Conservation (phyloP, 2,888 invertebrate genomes). For the Iselma pallidipennis region DNA sequence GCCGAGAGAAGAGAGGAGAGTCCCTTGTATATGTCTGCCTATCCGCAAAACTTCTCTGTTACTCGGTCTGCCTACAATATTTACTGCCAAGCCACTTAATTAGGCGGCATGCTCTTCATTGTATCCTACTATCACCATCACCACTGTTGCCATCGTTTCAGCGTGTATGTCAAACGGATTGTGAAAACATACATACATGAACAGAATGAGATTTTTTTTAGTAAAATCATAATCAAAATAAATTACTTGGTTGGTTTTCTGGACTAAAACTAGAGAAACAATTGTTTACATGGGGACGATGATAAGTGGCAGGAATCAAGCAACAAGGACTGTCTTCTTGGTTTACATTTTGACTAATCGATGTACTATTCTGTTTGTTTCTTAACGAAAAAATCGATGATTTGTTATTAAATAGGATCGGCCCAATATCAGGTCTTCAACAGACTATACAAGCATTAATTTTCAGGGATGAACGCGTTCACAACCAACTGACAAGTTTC, state of each 20-base stretch:
- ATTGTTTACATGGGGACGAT: slow-evolving; percentile 12
- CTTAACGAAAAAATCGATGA: neutral
- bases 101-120: slow-evolving; percentile 34
- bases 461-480: slow-evolving; percentile 57
- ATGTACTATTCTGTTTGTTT: too few relatives aligned
- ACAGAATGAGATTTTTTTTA: neutral
- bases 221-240: slow-evolving; percentile 17
- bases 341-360: too few relatives aligned
- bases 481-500: slow-evolving; percentile 56
- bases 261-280: neutral
- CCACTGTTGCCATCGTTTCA: slow-evolving; percentile 7
- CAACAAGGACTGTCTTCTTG: too few relatives aligned
- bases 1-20: slow-evolving; percentile 32
- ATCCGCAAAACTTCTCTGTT: slow-evolving; percentile 48
- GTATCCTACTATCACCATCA: slow-evolving; percentile 13
- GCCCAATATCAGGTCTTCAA: neutral
- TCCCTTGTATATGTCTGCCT: slow-evolving; percentile 47
- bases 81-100: slow-evolving; percentile 41
- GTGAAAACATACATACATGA: neutral
- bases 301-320: too few relatives aligned
- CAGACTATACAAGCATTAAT: slow-evolving; percentile 49
- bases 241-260: slow-evolving; percentile 10
- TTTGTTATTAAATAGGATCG: neutral
- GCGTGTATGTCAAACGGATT: slow-evolving; percentile 10
- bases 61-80: slow-evolving; percentile 48